Conservation (phyloP, 2,797 vertebrate genomes). For the Heterohyrax brucei region DNA sequence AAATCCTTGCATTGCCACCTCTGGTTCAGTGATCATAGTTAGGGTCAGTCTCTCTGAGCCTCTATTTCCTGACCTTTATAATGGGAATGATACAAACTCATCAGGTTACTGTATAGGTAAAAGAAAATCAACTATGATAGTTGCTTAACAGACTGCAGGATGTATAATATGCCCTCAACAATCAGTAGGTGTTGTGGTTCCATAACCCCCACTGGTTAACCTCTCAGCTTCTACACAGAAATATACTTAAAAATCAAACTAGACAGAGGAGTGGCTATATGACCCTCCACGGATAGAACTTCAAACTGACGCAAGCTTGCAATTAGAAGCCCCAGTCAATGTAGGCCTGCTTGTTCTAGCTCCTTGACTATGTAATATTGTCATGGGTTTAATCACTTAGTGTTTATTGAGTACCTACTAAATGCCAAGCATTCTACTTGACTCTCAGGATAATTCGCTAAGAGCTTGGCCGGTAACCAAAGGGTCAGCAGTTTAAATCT, state of each 20-base stretch:
- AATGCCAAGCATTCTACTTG: neutral
- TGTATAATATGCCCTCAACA: neutral
- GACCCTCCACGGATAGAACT: neutral
- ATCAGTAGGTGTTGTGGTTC: neutral
- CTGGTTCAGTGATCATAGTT: neutral
- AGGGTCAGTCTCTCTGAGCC: neutral
- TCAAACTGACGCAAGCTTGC: neutral
- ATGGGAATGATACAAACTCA: neutral
- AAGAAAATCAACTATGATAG: neutral
- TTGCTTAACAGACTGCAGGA: neutral
- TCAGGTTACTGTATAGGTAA: neutral
- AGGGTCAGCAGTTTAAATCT: too few species aligned
- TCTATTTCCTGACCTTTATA: conserved; percentile 1
- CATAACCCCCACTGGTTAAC: neutral
- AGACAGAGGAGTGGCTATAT: neutral
- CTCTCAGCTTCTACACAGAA: neutral
- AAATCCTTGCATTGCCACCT: neutral
- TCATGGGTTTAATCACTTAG: neutral
- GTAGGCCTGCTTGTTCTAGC: neutral
- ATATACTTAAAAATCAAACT: neutral
- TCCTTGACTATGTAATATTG: neutral
- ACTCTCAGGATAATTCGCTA: neutral
- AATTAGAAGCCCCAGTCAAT: neutral
- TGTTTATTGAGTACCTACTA: neutral
- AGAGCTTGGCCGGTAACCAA: too few species aligned